phyloP scores from a whole-genome alignment of 2,888 invertebrate species.

The Orgyia antiqua region DNA sequence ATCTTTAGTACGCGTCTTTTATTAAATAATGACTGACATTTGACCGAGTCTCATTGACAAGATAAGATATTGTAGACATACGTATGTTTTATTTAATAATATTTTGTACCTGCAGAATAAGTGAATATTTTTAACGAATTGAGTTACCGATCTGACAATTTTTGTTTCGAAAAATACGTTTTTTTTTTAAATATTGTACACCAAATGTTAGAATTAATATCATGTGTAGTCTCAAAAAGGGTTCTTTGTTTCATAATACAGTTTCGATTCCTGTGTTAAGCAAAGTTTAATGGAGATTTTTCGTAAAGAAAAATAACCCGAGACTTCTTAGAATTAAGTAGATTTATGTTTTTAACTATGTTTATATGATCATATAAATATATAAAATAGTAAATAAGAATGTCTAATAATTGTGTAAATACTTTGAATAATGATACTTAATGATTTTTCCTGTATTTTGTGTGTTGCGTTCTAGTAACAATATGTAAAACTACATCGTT shows the following conservation, averaged over 20 bases:
- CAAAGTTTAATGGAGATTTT: slow-evolving; percentile 11
- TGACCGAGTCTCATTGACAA: slow-evolving; percentile 4
- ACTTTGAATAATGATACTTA: neutral
- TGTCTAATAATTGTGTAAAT: slow-evolving; percentile 2
- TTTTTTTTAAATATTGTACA: too few species aligned
- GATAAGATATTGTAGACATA: neutral
- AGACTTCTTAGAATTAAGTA: neutral
- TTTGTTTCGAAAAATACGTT: too few species aligned
- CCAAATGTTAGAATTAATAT: too few species aligned
- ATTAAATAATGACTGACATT: slow-evolving; percentile 11
- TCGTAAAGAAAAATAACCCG: slow-evolving; percentile 9
- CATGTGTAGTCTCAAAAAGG: neutral
- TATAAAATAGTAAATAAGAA: neutral
- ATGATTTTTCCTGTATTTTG: neutral
- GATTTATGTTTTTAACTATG: neutral
- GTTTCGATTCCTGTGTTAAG: neutral
- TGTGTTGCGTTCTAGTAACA: slow-evolving; percentile 31
- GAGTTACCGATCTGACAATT: slow-evolving; percentile 13
- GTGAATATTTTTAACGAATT: too few species aligned
- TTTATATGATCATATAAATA: neutral
- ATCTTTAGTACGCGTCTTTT: slow-evolving; percentile 5
- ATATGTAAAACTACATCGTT: slow-evolving; percentile 11
- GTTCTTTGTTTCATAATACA: slow-evolving; percentile 5
- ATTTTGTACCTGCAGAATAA: too few species aligned
- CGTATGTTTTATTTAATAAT: too few species aligned